phyloP scores from a whole-genome alignment of 1,140 invertebrate genomes.

The Arion vulgaris region DNA sequence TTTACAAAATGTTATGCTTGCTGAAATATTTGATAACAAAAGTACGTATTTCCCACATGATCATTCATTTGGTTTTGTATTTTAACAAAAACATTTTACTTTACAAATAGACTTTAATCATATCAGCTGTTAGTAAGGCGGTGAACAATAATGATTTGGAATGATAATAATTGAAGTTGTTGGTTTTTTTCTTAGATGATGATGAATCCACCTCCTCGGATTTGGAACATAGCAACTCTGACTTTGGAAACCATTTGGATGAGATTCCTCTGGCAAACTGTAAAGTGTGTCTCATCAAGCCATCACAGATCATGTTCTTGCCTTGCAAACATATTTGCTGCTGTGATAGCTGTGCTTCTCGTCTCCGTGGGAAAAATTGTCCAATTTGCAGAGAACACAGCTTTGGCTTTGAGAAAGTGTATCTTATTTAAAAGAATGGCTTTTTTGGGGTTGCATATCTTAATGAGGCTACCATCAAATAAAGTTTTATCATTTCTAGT shows the following conservation, averaged over 20 bases:
- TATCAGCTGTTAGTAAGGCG: too few relatives aligned
- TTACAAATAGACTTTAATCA: too few relatives aligned
- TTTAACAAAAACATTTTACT: too few relatives aligned
- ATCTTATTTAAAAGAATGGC: conserved; percentile 19
- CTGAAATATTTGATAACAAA: too few relatives aligned
- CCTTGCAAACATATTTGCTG: conserved; percentile 47
- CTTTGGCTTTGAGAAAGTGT: conserved; percentile 27
- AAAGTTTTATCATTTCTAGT: background rate
- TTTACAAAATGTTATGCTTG: too few relatives aligned
- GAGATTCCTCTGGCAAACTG: conserved; percentile 38
- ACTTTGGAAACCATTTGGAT: background rate
- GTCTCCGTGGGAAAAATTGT: conserved; percentile 36
- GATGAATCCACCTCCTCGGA: conserved; percentile 5
- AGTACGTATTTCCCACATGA: too few relatives aligned
- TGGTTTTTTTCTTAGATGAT: background rate
- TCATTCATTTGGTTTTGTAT: too few relatives aligned
- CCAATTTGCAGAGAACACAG: conserved; percentile 41
- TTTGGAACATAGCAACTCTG: background rate
- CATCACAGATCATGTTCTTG: conserved; percentile 38
- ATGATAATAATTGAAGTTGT: too few relatives aligned
- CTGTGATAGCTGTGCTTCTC: conserved; percentile 39
- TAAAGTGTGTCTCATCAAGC: conserved; percentile 44
- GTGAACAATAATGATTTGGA: too few relatives aligned
- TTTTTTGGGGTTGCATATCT: background rate
- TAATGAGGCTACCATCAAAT: background rate